Base-by-base conservation (phyloP, 2,797 vertebrate species). In the Acanthurus leucopareius region DNA sequence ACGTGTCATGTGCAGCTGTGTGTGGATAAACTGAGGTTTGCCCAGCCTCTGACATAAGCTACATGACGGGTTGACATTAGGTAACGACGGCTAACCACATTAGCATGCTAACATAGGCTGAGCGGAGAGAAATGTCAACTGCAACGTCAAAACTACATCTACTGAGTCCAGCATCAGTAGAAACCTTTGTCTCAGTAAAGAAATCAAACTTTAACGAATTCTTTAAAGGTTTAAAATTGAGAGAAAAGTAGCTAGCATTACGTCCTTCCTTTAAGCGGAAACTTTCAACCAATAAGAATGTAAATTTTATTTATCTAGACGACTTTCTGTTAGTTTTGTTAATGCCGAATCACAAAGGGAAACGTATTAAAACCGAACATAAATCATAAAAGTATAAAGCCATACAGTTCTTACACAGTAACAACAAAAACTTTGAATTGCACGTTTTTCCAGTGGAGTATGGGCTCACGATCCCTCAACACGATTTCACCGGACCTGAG, bases 21-120 rank as follows among this genome's bases (percentile, higher is more conserved):
- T n/a, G n/a, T n/a, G n/a, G n/a, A n/a, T n/a, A n/a, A n/a, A n/a
- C n/a, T n/a, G n/a, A n/a, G 14, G 49, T 22, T 1, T 7, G 3
- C 28, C 42, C 47, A 63, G 1, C 0, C 56, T 69, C 42, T 28
- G 58, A 71, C 66, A 40, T 51, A 17, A 61, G 7, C 17, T 49
- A n/a, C 16, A 15, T 15, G 1, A 16, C 10, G n/a, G 3, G 16
- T 25, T 16, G n/a, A 1, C 5, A 48, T 79, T 75, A 42, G 65
- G 51, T 76, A 73, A 85, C 62, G 13, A 7, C 1, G 38, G 77
- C 83, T 73, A 80, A 56, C 61, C 69, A 81, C 19, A 11, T 61
- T 52, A 82, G 66, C 70, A 0, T 35, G 80, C 56, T 59, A 80
- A 59, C 45, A 10, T 16, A 15, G 6, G 13, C 38, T 15, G 1